A percentile compares a stretch with the other conserved stretches of the same genome.
These are phyloP conservation scores for Thryonomys swinderianus DNA, from an alignment of 2,113 vertebrate genomes.

Conservation along the genomic window DNA sequence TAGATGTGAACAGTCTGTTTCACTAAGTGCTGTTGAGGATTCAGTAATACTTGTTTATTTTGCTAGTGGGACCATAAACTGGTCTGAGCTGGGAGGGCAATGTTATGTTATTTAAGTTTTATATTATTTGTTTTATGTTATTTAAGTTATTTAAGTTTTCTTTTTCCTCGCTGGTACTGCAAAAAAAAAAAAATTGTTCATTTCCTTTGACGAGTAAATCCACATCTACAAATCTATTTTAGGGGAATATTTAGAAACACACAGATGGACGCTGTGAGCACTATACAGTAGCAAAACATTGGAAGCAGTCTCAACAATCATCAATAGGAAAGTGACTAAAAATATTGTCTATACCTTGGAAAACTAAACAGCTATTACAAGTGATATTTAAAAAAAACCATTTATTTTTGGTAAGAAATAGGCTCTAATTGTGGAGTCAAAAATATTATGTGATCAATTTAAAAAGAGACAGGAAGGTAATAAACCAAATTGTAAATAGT, in stretches of 20 bases:
- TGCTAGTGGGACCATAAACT: not conserved
- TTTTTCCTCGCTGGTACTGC: too few relatives aligned
- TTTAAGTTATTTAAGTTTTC: not conserved
- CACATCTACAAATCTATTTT: not conserved
- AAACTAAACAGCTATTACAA: not conserved
- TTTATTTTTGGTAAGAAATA: conserved; percentile 30
- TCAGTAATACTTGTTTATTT: not conserved
- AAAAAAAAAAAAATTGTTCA: not conserved
- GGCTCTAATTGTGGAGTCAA: not conserved
- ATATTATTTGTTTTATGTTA: too few relatives aligned
- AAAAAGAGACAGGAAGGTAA: not conserved
- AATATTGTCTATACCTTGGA: not conserved
- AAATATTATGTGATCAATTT: not conserved
- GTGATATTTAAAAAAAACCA: conserved; percentile 26
- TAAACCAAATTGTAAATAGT: not conserved
- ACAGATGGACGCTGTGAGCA: not conserved
- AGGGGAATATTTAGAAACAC: not conserved
- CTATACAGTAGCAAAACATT: not conserved
- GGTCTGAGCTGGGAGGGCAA: not conserved
- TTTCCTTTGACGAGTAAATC: conserved; percentile 41
- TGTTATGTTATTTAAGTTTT: conserved; percentile 22
- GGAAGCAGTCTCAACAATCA: not conserved
- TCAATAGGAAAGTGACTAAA: not conserved
- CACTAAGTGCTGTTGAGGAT: not conserved
- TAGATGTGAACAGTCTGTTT: not conserved